These are phyloP conservation scores for Platycnemis pennipes DNA, from an alignment of 2,888 invertebrate genomes.

Conservation along the genomic window DNA sequence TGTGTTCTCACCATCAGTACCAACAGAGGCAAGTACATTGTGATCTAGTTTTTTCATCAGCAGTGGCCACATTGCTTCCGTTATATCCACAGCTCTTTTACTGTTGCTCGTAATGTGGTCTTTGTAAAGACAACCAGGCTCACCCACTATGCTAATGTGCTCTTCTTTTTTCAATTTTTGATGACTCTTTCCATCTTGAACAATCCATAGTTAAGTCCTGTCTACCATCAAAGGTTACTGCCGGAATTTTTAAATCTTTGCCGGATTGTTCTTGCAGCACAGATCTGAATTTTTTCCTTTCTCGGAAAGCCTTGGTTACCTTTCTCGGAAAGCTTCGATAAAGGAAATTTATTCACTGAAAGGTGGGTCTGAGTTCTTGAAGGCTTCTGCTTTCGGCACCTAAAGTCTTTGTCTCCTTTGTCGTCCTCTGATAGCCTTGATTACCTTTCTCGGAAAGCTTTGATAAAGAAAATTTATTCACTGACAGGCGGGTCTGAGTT, in stretches of 20 bases:
- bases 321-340: not conserved
- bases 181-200: not conserved
- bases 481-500: too few species aligned
- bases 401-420: too few species aligned
- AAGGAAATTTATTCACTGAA: not conserved
- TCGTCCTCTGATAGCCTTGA: too few species aligned
- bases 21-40: not conserved
- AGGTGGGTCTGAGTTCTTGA: not conserved
- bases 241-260: not conserved
- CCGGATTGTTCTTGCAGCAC: not conserved
- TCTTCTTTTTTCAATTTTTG: not conserved
- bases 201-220: too few species aligned
- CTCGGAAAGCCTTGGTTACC: not conserved
- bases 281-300: not conserved
- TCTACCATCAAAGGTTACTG: not conserved
- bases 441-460: too few species aligned
- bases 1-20: slow-evolving; percentile 13
- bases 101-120: not conserved
- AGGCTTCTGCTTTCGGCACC: not conserved
- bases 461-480: too few species aligned
- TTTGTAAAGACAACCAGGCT: not conserved
- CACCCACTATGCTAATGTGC: not conserved
- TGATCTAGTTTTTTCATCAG: not conserved
- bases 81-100: not conserved
- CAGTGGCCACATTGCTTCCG: too few species aligned